phyloP scores from a whole-genome alignment of 1,140 invertebrate species.

The Megathymus violae region DNA sequence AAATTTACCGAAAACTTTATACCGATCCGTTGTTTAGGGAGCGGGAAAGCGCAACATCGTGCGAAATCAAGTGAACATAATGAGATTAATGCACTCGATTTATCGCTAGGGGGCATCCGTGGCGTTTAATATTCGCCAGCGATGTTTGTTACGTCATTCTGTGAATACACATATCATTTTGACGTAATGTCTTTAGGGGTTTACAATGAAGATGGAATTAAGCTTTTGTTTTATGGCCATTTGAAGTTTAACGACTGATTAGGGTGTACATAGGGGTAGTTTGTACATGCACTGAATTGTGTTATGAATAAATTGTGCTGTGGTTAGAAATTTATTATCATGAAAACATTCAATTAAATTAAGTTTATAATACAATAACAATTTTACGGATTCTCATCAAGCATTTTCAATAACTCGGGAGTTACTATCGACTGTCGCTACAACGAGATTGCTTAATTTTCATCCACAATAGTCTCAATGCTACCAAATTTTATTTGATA shows the following conservation, averaged over 20 bases:
- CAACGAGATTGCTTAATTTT: no score
- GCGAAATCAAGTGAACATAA: constrained; percentile 59
- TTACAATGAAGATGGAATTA: not conserved
- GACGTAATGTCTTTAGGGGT: not conserved
- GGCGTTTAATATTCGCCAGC: constrained; percentile 23
- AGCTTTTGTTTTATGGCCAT: not conserved
- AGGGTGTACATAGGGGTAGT: no score
- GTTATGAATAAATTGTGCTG: not conserved
- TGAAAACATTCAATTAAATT: no score
- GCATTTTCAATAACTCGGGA: no score
- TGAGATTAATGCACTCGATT: constrained; percentile 58
- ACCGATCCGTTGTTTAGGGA: constrained; percentile 14
- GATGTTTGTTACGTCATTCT: constrained; percentile 40
- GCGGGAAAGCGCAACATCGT: constrained; percentile 20
- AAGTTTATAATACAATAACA: no score
- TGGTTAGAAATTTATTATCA: no score
- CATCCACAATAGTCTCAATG: no score
- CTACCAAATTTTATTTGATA: no score
- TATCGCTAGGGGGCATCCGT: constrained; percentile 32
- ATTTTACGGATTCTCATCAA: no score
- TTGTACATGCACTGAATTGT: not conserved
- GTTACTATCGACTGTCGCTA: no score
- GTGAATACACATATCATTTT: constrained; percentile 23
- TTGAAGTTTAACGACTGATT: constrained; percentile 1
- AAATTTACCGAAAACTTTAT: constrained; percentile 20